Percentiles rank a stretch among this genome's conserved stretches.
Evolutionary conservation across 2,888 invertebrate species (phyloP).

Genomic region (Ceramica pisi): DNA sequence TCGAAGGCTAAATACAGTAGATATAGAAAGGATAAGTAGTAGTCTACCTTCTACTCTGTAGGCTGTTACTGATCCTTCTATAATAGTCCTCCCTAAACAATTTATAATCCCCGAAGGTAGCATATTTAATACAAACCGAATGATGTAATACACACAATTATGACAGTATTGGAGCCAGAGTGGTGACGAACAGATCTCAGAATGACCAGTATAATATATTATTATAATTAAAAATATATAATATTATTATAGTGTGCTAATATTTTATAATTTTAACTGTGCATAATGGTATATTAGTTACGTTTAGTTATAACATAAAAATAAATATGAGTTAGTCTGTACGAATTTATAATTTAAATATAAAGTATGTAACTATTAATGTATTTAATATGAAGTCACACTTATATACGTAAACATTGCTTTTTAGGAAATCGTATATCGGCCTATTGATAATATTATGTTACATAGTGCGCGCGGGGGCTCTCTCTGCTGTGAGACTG

Average conservation of each 20-base stretch:
- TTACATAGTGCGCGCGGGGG: conserved; percentile 39
- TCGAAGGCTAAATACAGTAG: background rate
- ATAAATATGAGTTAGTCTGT: conserved; percentile 82
- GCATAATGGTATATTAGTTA: conserved; percentile 76
- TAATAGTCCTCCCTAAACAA: background rate
- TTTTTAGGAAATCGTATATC: conserved; percentile 76
- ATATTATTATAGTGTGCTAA: conserved; percentile 76
- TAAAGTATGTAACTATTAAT: conserved; percentile 73
- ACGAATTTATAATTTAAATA: conserved; percentile 86
- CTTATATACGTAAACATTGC: conserved; percentile 86
- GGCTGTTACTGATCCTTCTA: background rate
- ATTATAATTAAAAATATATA: conserved; percentile 70
- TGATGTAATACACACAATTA: conserved; percentile 64
- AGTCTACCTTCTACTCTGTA: background rate
- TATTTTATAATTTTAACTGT: conserved; percentile 80
- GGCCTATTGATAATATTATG: conserved; percentile 74
- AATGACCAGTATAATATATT: conserved; percentile 87
- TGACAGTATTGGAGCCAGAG: conserved; percentile 83
- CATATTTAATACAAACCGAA: conserved; percentile 64
- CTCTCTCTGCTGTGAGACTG: conserved; percentile 51
- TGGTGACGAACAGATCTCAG: conserved; percentile 88
- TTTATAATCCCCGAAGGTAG: conserved; percentile 61
- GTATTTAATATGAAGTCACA: conserved; percentile 77
- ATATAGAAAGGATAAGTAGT: background rate
- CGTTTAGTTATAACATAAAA: conserved; percentile 74